Percentiles rank a stretch among this genome's conserved stretches.
Evolutionary conservation across 2,888 invertebrate genomes (phyloP).

Genomic region (Hirudinaria manillensis): DNA sequence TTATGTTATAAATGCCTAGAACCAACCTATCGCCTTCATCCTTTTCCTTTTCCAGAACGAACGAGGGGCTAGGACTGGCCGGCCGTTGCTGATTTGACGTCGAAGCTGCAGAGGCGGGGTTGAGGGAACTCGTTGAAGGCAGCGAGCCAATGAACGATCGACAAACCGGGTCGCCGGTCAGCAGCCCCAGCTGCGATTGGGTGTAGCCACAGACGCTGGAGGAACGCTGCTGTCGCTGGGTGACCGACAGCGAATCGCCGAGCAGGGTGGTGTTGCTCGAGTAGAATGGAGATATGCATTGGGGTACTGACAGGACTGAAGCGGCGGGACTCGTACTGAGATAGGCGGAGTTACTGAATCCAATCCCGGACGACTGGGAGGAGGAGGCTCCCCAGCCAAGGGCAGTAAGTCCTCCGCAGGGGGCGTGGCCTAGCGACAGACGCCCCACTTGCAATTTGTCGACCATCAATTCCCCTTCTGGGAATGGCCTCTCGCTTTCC

Average conservation of each 20-base stretch:
- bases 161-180: conserved; percentile 51
- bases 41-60: conserved; percentile 72
- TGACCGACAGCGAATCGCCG: not conserved
- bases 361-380: not conserved
- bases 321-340: conserved; percentile 2
- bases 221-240: not conserved
- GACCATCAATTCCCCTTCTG: conserved; percentile 43
- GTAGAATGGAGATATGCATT: conserved; percentile 6
- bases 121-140: conserved; percentile 44
- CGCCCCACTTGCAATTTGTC: conserved; percentile 1
- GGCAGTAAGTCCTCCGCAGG: not conserved
- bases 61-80: conserved; percentile 83
- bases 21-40: conserved; percentile 64
- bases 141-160: conserved; percentile 31
- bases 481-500: conserved; percentile 72
- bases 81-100: conserved; percentile 65
- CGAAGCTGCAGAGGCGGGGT: conserved; percentile 36
- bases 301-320: not conserved
- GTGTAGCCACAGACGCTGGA: not conserved
- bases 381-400: conserved; percentile 3
- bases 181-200: conserved; percentile 34
- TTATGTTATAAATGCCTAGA: too few relatives aligned
- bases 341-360: conserved; percentile 21
- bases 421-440: not conserved
- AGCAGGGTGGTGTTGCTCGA: not conserved